Conservation (phyloP, 1,140 invertebrate genomes). For the Meloidogyne floridensis region DNA sequence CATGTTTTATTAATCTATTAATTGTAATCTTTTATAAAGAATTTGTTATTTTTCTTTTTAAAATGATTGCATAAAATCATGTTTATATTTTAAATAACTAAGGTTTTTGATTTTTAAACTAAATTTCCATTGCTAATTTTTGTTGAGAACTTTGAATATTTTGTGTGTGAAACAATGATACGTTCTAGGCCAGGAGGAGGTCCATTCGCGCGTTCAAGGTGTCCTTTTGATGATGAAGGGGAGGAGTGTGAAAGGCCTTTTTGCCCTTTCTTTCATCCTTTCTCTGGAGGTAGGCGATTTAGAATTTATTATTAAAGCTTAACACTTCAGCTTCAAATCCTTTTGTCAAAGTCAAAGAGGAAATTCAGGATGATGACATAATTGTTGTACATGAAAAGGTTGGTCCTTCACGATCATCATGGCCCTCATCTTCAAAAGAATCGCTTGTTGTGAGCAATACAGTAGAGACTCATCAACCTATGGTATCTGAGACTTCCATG, state of each 20-base stretch:
- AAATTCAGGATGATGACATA: neutral
- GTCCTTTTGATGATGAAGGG: conserved; percentile 4
- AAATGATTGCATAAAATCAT: too few relatives aligned
- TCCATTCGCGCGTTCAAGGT: conserved; percentile 13
- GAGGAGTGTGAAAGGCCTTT: neutral
- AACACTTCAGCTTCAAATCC: neutral
- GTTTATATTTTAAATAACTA: too few relatives aligned
- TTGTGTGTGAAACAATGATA: neutral
- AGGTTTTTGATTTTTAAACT: too few relatives aligned
- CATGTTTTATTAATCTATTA: too few relatives aligned
- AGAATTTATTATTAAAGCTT: neutral
- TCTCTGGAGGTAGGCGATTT: neutral
- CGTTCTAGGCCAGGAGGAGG: neutral
- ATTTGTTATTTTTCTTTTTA: too few relatives aligned
- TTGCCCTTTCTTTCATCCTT: conserved; percentile 14
- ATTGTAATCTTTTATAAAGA: too few relatives aligned
- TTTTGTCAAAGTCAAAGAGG: neutral
- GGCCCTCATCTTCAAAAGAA: neutral
- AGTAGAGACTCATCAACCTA: neutral
- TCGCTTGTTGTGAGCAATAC: neutral
- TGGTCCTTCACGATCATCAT: neutral
- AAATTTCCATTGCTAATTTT: neutral
- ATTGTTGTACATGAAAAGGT: conserved; percentile 1
- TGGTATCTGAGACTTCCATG: too few relatives aligned
- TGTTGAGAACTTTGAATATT: neutral